A percentile compares a stretch with the other conserved stretches of the same genome.
These are phyloP conservation scores for Coreius guichenoti DNA, from an alignment of 2,797 vertebrate genomes.

Conservation along the genomic window DNA sequence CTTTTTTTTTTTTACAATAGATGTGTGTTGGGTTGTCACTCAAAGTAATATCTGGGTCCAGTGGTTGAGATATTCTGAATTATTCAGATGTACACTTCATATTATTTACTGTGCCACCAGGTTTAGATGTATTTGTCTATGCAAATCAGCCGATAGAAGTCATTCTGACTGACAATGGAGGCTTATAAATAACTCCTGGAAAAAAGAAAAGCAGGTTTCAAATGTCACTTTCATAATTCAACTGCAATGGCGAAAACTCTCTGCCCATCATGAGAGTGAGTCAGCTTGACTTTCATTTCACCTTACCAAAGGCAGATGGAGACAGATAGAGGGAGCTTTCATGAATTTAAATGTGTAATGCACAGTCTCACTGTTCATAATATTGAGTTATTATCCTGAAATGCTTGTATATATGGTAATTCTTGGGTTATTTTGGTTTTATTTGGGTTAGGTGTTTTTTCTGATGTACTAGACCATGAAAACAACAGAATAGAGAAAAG, in stretches of 20 bases:
- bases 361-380: conserved; percentile 9
- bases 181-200: conserved; percentile 15
- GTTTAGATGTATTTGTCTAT: neutral
- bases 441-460: neutral
- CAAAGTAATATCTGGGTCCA: neutral
- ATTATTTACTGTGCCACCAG: neutral
- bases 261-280: conserved; percentile 28
- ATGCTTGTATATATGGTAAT: neutral
- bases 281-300: conserved; percentile 41
- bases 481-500: neutral
- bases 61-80: neutral
- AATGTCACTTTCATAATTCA: conserved; percentile 35
- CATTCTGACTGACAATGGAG: neutral
- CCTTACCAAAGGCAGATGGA: conserved; percentile 31
- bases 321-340: conserved; percentile 34
- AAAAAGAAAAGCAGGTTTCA: conserved; percentile 16
- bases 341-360: conserved; percentile 39
- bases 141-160: neutral
- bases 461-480: neutral
- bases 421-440: neutral
- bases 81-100: neutral
- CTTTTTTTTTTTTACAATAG: neutral
- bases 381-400: neutral
- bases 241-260: conserved; percentile 16
- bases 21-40: neutral